Base-by-base conservation (phyloP, 2,888 invertebrate genomes). In the Dicroscelio sp. region DNA sequence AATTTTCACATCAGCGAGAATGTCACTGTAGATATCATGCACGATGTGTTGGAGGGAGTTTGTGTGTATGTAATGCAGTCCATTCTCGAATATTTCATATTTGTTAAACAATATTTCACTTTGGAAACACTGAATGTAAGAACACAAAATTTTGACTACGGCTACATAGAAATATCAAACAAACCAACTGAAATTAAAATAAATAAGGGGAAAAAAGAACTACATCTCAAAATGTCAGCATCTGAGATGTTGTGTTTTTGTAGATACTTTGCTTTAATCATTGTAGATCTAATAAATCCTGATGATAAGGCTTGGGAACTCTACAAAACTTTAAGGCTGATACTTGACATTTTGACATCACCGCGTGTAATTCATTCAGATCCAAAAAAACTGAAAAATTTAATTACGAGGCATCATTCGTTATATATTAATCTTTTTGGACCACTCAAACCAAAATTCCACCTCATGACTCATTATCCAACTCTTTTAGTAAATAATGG, bases 291-390 rank as follows among this genome's bases (percentile, higher is more conserved):
- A n/a, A 75, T 92, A 33, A 73, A 76, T 20, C 63, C 60, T 60
- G 75, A 63, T 76, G 83, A 91, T 43, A 67, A 78, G 25, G 20
- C 27, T 43, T 92, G 91, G 91, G 25, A 76, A 25, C 25, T 92
- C 8, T 88, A 86, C 60, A 76, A 78, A 86, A 65, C 78, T 75
- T 79, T 88, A 60, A 58, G 90, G 1, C 69, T 76, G 60, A 86
- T 90, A 60, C 60, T 88, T 78, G 88, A 92, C 30, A 88, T 90
- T 69, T 12, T 90, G 31, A 83, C 69, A 20, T 90, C 88, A 43
- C 90, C 79, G 1, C 27, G 79, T 20, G 48, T 90, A 31, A 60
- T 86, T 67, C 52, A 48, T 10, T 35, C 65, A 12, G 88, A 90
- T 60, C 5, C 25, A 25, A 63, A 48, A 48, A n/a, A n/a, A n/a